Percentiles rank a stretch among this genome's conserved stretches.
Conservation (phyloP, 2,888 invertebrate genomes). For the Mimas tiliae region DNA sequence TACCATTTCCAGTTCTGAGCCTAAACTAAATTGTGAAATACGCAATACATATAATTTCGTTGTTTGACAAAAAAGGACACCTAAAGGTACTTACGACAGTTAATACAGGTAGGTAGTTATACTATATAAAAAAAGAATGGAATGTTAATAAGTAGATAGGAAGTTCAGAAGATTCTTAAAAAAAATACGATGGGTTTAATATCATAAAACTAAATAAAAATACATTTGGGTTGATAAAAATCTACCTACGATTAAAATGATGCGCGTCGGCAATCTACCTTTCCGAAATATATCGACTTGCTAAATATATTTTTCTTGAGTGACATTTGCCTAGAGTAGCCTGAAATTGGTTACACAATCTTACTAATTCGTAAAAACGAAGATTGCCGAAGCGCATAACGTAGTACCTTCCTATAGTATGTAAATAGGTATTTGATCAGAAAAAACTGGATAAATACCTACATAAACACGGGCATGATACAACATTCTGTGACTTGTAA, state of each 20-base stretch:
- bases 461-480: not conserved
- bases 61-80: not conserved
- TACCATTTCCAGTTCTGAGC: constrained; percentile 13
- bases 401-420: too few species aligned
- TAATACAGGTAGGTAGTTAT: not conserved
- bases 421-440: not conserved
- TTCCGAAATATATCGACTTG: too few species aligned
- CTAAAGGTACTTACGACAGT: too few species aligned
- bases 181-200: constrained; percentile 2
- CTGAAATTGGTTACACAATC: too few species aligned
- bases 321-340: too few species aligned
- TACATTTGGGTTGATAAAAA: too few species aligned
- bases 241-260: too few species aligned
- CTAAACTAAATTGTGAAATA: not conserved
- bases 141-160: constrained; percentile 5
- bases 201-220: not conserved
- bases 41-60: constrained; percentile 7
- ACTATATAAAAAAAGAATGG: not conserved
- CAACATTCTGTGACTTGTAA: constrained; percentile 28
- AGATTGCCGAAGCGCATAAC: too few species aligned
- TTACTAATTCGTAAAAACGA: too few species aligned
- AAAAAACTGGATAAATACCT: not conserved
- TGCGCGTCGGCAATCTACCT: too few species aligned
- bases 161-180: not conserved
- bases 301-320: too few species aligned